These are phyloP conservation scores for Argopecten irradians DNA, from an alignment of 1,140 invertebrate genomes.

Conservation along the genomic window DNA sequence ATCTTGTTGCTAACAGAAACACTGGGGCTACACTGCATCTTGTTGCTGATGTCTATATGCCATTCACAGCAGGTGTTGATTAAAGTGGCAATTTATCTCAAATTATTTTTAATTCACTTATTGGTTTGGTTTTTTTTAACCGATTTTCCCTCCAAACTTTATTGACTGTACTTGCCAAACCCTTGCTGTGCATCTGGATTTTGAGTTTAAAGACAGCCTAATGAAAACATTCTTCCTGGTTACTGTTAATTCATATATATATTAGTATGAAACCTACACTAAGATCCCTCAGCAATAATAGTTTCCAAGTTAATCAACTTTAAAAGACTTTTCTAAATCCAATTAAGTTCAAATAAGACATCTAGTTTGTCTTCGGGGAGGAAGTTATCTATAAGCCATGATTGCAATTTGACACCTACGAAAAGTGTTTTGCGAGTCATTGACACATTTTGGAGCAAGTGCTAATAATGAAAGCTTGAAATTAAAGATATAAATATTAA, in stretches of 20 bases:
- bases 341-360: neutral
- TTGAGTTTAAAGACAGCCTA: neutral
- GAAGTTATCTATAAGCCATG: neutral
- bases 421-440: neutral
- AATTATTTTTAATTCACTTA: neutral
- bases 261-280: neutral
- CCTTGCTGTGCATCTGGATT: neutral
- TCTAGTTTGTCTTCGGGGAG: neutral
- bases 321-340: neutral
- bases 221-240: neutral
- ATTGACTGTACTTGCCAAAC: neutral
- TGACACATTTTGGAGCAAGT: neutral
- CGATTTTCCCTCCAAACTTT: neutral
- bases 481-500: too few relatives aligned
- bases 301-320: neutral
- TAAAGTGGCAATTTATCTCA: slow-evolving; percentile 25
- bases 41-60: neutral
- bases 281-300: neutral
- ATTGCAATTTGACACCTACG: neutral
- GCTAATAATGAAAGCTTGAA: neutral
- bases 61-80: neutral
- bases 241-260: neutral
- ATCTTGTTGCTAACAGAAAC: too few relatives aligned
- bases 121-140: neutral
- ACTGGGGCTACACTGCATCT: too few relatives aligned